Conservation (phyloP, 1,140 invertebrate species). For the Coboldia fuscipes region DNA sequence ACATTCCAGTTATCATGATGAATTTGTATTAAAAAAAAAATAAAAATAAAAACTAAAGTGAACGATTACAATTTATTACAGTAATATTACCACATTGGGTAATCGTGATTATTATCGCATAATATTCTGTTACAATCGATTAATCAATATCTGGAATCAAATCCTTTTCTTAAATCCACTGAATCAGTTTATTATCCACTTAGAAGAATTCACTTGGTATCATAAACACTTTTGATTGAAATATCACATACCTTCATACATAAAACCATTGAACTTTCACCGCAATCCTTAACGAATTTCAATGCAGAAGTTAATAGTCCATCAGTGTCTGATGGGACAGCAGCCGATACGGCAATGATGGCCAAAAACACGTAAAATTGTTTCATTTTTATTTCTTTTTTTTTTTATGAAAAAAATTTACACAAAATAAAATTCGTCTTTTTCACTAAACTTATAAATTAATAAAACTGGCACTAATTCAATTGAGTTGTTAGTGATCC, state of each 20-base stretch:
- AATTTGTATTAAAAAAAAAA: no score
- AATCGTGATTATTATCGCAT: no score
- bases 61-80: no score
- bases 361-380: conserved; percentile 26
- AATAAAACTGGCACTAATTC: background rate
- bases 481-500: conserved; percentile 9
- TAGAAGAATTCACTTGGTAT: no score
- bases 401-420: conserved; percentile 1
- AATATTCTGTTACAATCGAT: no score
- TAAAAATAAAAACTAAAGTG: no score
- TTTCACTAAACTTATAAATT: background rate
- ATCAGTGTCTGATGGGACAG: conserved; percentile 28
- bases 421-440: background rate
- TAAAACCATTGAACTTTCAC: conserved; percentile 40
- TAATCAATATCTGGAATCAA: no score
- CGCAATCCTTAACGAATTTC: conserved; percentile 39
- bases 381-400: conserved; percentile 25
- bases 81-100: no score
- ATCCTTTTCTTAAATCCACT: no score
- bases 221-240: no score
- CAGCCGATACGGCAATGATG: conserved; percentile 23
- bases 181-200: no score
- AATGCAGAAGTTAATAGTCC: conserved; percentile 33
- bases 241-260: conserved; percentile 45
- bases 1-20: no score